These are phyloP conservation scores for Eleginops maclovinus DNA, from an alignment of 2,113 vertebrate genomes.

Conservation along the genomic window DNA sequence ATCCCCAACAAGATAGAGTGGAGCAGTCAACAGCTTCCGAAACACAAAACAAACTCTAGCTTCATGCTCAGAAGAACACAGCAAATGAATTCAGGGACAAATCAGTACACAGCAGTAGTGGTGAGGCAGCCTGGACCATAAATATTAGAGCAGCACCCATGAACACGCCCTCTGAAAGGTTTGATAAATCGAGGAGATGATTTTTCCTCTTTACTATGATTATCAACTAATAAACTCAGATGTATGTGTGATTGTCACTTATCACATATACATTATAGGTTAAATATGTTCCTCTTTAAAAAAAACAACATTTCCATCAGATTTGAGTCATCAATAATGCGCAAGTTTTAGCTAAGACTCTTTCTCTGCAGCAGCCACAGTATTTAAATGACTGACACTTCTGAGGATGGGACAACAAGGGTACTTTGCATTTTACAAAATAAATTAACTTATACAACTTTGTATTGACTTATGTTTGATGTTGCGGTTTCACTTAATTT, in stretches of 20 bases:
- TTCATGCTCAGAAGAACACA: conserved; percentile 19
- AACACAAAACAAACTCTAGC: conserved; percentile 34
- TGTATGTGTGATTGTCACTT: not conserved
- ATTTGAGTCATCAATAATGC: not conserved
- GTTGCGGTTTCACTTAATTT: not conserved
- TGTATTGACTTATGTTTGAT: conserved; percentile 8
- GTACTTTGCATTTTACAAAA: not conserved
- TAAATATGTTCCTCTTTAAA: too few species aligned
- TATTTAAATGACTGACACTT: not conserved
- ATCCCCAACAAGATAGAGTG: conserved; percentile 43
- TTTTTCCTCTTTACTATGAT: not conserved
- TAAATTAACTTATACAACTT: not conserved
- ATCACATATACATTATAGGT: not conserved
- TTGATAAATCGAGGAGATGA: not conserved
- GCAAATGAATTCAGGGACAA: conserved; percentile 28
- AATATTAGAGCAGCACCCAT: conserved; percentile 14
- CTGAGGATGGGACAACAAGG: not conserved
- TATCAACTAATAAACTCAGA: not conserved
- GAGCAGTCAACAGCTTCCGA: conserved; percentile 44
- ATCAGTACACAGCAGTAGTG: conserved; percentile 13
- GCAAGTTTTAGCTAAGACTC: not conserved
- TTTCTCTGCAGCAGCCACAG: not conserved
- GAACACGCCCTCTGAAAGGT: conserved; percentile 14
- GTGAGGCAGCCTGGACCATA: conserved; percentile 13
- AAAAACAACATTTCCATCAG: not conserved